Evolutionary conservation across 2,797 vertebrate genomes (phyloP).

Genomic region (Tragelaphus oryx): DNA sequence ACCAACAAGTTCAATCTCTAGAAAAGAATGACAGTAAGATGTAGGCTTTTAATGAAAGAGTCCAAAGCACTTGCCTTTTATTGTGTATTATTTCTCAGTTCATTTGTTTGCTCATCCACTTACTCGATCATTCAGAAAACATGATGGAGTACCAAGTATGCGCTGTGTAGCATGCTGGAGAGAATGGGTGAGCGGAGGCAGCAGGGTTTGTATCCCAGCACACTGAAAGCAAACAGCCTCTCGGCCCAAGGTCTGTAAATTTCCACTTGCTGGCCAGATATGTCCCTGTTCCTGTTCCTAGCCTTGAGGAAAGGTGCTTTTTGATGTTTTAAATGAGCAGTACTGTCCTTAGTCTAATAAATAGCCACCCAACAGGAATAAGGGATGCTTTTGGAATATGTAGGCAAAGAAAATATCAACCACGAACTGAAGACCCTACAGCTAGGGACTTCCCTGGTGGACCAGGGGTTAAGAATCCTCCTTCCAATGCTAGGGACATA

Average conservation of each 20-base stretch:
- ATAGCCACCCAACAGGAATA: background rate
- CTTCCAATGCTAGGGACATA: background rate
- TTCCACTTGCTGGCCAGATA: background rate
- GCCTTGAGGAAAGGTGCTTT: background rate
- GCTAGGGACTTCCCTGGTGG: background rate
- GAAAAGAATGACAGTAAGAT: background rate
- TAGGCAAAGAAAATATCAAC: background rate
- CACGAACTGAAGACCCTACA: background rate
- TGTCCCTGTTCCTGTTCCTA: background rate
- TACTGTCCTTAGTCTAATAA: fast-evolving
- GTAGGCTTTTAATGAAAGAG: background rate
- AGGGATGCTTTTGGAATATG: background rate
- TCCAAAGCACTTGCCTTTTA: background rate
- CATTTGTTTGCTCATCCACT: background rate
- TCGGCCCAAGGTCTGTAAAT: background rate
- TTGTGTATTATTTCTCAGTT: background rate
- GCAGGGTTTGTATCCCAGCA: background rate
- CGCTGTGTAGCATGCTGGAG: background rate
- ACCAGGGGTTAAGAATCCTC: background rate
- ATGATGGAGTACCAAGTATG: background rate
- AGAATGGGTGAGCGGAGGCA: background rate
- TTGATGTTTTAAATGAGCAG: background rate
- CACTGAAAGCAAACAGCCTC: too few relatives aligned
- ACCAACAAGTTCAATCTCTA: background rate
- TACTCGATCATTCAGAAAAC: background rate